A percentile compares a stretch with the other conserved stretches of the same genome.
Evolutionary conservation across 2,797 vertebrate species (phyloP).

Genomic region (Sylvia borin): DNA sequence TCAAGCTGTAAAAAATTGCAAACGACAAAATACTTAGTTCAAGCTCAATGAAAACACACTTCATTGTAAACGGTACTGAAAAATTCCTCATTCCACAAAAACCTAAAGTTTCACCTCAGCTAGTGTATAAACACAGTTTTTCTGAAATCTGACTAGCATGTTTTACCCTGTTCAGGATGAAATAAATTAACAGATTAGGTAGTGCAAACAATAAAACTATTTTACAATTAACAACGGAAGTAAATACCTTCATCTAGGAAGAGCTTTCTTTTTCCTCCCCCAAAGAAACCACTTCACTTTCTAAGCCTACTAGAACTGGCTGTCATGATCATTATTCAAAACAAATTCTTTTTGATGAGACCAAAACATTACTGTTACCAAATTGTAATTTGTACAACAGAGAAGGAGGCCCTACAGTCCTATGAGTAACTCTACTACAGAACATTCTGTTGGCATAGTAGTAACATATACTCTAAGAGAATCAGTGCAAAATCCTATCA

Average conservation of each 20-base stretch:
- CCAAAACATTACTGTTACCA: background rate
- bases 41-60: background rate
- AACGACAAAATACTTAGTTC: background rate
- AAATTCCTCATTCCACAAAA: background rate
- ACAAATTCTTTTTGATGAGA: background rate
- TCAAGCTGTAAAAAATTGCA: conserved; percentile 83
- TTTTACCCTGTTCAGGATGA: background rate
- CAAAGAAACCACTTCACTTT: background rate
- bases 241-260: background rate
- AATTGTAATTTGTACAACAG: background rate
- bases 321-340: background rate
- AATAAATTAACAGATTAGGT: background rate
- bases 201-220: background rate
- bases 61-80: background rate
- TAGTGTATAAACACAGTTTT: background rate
- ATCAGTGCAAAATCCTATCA: background rate
- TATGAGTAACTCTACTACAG: background rate
- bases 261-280: accelerated
- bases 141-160: background rate
- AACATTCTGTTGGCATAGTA: background rate
- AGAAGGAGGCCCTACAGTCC: background rate
- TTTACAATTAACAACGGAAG: background rate
- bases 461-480: background rate
- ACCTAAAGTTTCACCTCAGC: background rate
- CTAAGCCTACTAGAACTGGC: background rate